A percentile compares a stretch with the other conserved stretches of the same genome.
phyloP scores from a whole-genome alignment of 2,888 invertebrate species.

The Agrochola macilenta region DNA sequence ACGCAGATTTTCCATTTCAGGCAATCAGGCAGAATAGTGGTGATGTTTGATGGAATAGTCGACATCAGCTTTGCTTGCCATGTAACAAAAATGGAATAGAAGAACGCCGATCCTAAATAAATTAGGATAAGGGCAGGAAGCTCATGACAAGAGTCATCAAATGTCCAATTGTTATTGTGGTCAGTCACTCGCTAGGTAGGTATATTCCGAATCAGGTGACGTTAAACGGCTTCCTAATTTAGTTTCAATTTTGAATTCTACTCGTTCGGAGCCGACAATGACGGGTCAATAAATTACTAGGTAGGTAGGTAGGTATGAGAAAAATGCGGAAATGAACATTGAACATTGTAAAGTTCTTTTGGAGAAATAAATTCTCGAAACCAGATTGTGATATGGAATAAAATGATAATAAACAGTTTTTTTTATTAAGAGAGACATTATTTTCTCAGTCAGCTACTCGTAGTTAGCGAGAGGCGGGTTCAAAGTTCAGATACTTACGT shows the following conservation, averaged over 20 bases:
- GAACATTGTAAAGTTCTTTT: neutral
- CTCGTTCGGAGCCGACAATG: neutral
- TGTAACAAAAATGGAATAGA: no score
- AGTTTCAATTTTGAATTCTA: neutral
- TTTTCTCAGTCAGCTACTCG: neutral
- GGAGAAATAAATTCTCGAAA: neutral
- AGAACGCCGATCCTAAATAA: neutral
- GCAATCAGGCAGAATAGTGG: neutral
- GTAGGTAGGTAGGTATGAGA: neutral
- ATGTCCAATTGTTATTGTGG: neutral
- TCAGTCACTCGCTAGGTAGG: neutral
- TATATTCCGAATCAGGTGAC: neutral
- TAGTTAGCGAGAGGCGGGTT: constrained; percentile 8
- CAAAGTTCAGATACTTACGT: neutral
- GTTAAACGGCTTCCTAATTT: neutral
- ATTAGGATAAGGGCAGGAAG: neutral
- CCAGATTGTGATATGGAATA: neutral
- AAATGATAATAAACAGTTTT: neutral
- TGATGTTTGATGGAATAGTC: neutral
- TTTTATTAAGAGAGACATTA: neutral
- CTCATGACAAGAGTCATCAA: neutral
- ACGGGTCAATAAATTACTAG: constrained; percentile 8
- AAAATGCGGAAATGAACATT: neutral
- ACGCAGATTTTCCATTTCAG: neutral
- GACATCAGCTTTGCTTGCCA: neutral